Evolutionary conservation across 2,888 invertebrate genomes (phyloP), one percentile per base, ranked within the genome.

Genomic region (Cephus pulcher): DNA sequence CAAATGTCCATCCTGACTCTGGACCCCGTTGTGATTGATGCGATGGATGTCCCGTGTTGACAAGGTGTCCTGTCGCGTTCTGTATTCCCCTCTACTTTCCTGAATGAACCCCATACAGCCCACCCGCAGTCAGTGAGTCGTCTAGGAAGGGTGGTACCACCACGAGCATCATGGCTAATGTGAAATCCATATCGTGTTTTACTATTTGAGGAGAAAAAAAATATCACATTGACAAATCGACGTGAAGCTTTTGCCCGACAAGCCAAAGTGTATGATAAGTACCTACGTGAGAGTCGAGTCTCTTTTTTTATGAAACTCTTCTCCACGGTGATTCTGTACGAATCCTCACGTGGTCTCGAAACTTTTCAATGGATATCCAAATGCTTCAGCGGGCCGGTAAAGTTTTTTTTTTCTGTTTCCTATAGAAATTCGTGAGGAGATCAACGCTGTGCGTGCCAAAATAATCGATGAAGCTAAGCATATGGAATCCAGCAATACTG

Each of bases 351-450:
- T 56, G 56, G 9, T 56, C 23, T 56, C 56, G 23, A 23, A 56
- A 56, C 56, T 56, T 56, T 23, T 56, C 56, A 56, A 56, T 56
- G 56, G 56, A 56, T 56, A 56, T 56, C 23, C 23, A 56, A 56
- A 56, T 23, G 56, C 56, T 56, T 56, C 56, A 56, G 56, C 2
- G 1, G 56, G 23, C 23, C 56, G 23, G 23, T 56, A 12, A 71
- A 69, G n/a, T 69, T 80, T 84, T 80, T 78, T 33, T 33, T 15
- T 33, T 34, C 32, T 71, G 12, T 89, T 32, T 89, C 87, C 15
- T 90, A 95, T 90, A 95, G 95, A 93, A 86, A 93, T 95, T 75
- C 92, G 94, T 73, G 92, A 92, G 23, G 93, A 94, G 84, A 92
- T 95, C 83, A 93, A 93, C 88, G 90, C 90, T 40, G 94, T 93